Evolutionary conservation across 2,797 vertebrate species (phyloP), one percentile per base, ranked within the genome.

Genomic region (Enteromius mattozi): DNA sequence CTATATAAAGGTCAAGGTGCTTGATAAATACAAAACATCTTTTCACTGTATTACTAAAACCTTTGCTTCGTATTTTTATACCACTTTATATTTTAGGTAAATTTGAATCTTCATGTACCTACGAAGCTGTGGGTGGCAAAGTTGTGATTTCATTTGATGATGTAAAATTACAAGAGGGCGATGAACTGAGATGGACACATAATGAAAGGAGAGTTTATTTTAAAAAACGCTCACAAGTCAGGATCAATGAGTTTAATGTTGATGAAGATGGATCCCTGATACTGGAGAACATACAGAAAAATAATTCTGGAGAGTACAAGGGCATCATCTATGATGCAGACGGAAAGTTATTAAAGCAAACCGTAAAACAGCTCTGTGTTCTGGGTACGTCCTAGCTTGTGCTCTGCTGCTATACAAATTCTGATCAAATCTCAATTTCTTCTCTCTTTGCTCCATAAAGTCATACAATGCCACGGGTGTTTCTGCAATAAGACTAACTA

Each of bases 161-260:
- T 2, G 42, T 0, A n/a, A 5, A 17, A 1, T 17, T 68, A 35
- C 9, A 17, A 6, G 0, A 0, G 1, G 1, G 21, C 2, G 0
- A n/a, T 0, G 19, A 68, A 0, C 0, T 68, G 30, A 3, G 0
- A 1, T 80, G 78, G 63, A 14, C 1, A 4, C 45, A 68, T 21
- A 3, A 51, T 33, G 0, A 10, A 6, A 10, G 0, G 0, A 68
- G 0, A 9, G 3, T 68, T 2, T 80, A 49, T 51, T 1, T 0
- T 0, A 80, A 10, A 40, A 49, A 0, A 0, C 1, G 19, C 42
- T 68, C 1, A 24, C 7, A 5, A 0, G 0, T 80, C 14, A 66
- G 2, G 19, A 0, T 0, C 3, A 27, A 1, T 0, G 1, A 6
- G 59, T 0, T 68, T 6, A 0, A 3, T 0, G 0, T 9, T 3